Base-by-base conservation (phyloP, 2,888 invertebrate species). In the Boloria euphrosyne region DNA sequence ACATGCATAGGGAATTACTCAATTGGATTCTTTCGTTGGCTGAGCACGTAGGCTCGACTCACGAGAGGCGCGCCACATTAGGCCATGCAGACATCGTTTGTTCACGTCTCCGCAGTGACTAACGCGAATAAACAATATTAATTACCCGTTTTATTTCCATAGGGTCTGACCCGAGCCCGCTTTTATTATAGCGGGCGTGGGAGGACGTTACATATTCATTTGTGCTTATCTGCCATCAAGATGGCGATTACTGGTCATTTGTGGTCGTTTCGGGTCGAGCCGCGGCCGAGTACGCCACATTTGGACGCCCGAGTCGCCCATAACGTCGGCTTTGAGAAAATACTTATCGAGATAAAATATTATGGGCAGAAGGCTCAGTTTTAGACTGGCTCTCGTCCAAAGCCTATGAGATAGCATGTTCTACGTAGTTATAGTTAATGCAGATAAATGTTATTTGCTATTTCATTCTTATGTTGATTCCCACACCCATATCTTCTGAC, bases 191-290 rank as follows among this genome's bases (percentile, higher is more conserved):
- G 78, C 78, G 81, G 80, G 80, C 85, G 89, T 88, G 89, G 89
- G 90, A 88, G 86, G 86, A 78, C 79, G 85, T 87, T 87, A 89
- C 87, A 88, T 89, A 89, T 89, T 90, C 90, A 88, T 90, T 87
- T 86, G 84, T 76, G 84, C 85, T 90, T 91, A 90, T 90, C 90
- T 87, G 76, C 80, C 85, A 90, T 89, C 90, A 75, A 81, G 76
- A 74, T 78, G 78, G 80, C 80, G 80, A 86, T 89, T 87, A 85
- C 86, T 83, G 85, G 84, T 82, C 81, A 82, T 86, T 87, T 84
- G 72, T 80, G 81, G 78, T 77, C 77, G 76, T 81, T 78, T 79
- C 74, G 80, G 78, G 80, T 76, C 68, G 68, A 47, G 47, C 69
- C 22, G 66, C 65, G 66, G 80, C 77, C 82, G 78, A 82, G 80